A percentile compares a stretch with the other conserved stretches of the same genome.
Conservation (phyloP, 2,797 vertebrate genomes). For the Gymnoscopelus braueri region DNA sequence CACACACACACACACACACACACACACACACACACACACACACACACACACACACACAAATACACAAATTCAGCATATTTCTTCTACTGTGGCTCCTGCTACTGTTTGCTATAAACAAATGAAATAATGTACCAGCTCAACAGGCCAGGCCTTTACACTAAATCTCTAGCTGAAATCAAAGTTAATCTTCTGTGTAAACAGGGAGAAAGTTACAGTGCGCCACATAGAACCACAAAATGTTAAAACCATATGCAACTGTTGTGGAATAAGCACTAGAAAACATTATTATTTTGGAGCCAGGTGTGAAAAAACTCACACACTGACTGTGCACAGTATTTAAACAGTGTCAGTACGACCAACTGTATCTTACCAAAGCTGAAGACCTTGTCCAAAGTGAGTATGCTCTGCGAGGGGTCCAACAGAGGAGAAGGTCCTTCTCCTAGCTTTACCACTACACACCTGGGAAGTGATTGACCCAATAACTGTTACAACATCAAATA, state of each 20-base stretch:
- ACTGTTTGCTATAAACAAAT: too few species aligned
- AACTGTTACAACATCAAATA: constrained; percentile 1
- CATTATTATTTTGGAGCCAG: background rate
- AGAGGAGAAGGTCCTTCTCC: constrained; percentile 18
- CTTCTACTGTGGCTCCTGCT: too few species aligned
- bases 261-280: background rate
- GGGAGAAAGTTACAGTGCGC: too few species aligned
- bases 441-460: constrained; percentile 85
- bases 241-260: background rate
- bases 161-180: too few species aligned
- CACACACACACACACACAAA: background rate
- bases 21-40: constrained; percentile 3
- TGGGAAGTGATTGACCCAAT: constrained; percentile 43
- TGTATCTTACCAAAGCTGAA: constrained; percentile 88
- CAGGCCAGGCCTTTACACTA: too few species aligned
- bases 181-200: too few species aligned
- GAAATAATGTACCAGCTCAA: too few species aligned
- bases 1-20: constrained; percentile 4
- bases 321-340: constrained; percentile 6
- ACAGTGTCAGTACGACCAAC: too few species aligned
- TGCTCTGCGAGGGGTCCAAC: constrained; percentile 47
- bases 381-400: constrained; percentile 83
- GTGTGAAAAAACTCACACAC: background rate
- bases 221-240: background rate
- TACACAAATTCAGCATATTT: background rate